Evolutionary conservation across 2,888 invertebrate genomes (phyloP), one percentile per base, ranked within the genome.

Genomic region (Cryptus viduatorius): DNA sequence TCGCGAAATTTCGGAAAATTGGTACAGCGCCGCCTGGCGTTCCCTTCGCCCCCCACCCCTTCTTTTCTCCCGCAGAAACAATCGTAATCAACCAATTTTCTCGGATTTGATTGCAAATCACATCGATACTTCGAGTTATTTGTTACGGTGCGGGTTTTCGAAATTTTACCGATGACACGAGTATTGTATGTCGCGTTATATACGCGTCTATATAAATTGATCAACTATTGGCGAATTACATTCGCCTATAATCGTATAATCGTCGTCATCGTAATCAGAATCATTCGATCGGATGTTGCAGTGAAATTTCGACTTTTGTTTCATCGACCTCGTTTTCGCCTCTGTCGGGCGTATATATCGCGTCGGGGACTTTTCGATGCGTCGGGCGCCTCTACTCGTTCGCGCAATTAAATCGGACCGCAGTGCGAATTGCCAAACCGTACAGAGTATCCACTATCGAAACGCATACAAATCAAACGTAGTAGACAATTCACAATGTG

Each of bases 331-430:
- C 69, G 75, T 81, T 76, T 81, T 61, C 12, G 31, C 48, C 61
- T 61, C 31, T 61, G 61, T 31, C 24, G 56, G 12, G 24, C 61
- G 14, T 29, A 48, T 29, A 48, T 61, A 81, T 53, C 61, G 61
- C 50, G 46, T 16, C 64, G 75, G 68, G 75, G 68, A 69, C 64
- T 81, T 56, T 78, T 64, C 76, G 81, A 82, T 69, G 61, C 82
- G 46, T 67, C 44, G 65, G 8, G 37, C 67, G 8, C 44, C 44
- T 42, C 4, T 37, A 37, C 59, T 44, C 76, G 82, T 71, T 59
- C 76, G 56, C 79, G 71, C 79, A 85, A 87, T 87, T 87, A 83
- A 87, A 87, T 85, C 31, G 68, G 12, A 24, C 79, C 79, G 72
- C 72, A 79, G 53, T 24, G 65, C 37, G 37, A 37, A 73, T 72